Evolutionary conservation across 2,113 vertebrate species (phyloP).

Genomic region (Cromileptes altivelis): DNA sequence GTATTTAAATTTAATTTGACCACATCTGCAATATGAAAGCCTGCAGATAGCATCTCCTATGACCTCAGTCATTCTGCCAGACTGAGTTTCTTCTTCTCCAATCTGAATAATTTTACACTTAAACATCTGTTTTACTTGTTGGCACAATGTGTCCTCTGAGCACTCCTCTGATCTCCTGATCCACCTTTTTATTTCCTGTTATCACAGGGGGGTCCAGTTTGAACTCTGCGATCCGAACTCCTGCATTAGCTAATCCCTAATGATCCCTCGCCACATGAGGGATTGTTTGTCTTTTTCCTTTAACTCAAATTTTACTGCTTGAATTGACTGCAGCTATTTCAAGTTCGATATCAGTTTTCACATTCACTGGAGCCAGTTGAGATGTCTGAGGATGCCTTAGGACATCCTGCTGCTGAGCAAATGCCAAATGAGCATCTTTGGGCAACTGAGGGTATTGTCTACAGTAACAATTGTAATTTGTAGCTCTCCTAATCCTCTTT

Average conservation of each 20-base stretch:
- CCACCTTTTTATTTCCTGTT: slow-evolving; percentile 45
- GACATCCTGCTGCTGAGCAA: background rate
- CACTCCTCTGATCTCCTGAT: slow-evolving; percentile 44
- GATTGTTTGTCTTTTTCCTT: slow-evolving; percentile 32
- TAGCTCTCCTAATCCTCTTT: slow-evolving; percentile 72
- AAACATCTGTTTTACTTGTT: slow-evolving; percentile 8
- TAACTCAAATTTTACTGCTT: slow-evolving; percentile 9
- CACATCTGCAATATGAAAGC: background rate
- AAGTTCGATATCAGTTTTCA: slow-evolving; percentile 29
- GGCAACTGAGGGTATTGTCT: slow-evolving; percentile 22
- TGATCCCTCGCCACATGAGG: slow-evolving; percentile 52
- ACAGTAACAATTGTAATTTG: slow-evolving; percentile 52
- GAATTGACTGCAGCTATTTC: slow-evolving; percentile 7
- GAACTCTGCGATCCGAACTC: slow-evolving; percentile 51
- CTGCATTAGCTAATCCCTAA: slow-evolving; percentile 40
- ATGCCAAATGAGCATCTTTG: slow-evolving; percentile 25
- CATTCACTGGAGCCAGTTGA: background rate
- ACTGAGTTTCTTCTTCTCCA: background rate
- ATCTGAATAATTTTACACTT: background rate
- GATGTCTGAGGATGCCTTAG: background rate
- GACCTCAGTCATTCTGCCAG: background rate
- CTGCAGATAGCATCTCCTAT: background rate
- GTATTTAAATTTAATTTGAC: background rate
- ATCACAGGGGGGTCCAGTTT: slow-evolving; percentile 33
- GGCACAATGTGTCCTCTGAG: slow-evolving; percentile 9